phyloP scores from a whole-genome alignment of 2,888 invertebrate species.

The Ochlodes sylvanus region DNA sequence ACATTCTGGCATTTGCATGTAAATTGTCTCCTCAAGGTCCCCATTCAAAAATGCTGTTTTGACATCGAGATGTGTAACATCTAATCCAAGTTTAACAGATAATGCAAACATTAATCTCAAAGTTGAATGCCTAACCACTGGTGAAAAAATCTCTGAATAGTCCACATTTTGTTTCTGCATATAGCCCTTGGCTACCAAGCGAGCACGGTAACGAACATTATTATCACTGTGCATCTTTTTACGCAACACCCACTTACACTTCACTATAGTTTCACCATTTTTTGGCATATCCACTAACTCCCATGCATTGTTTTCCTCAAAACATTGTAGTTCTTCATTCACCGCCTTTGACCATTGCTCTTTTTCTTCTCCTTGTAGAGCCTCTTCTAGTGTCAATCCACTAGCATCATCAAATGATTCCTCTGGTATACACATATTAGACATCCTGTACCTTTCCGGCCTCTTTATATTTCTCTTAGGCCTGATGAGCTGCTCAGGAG shows the following conservation, averaged over 20 bases:
- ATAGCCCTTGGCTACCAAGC: not conserved
- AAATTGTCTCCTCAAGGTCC: not conserved
- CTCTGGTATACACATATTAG: too few species aligned
- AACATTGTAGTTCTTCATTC: slow-evolving; percentile 40
- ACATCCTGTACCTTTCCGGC: too few species aligned
- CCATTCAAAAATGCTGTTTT: not conserved
- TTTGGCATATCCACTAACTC: slow-evolving; percentile 33
- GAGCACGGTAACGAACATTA: not conserved
- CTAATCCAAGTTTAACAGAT: not conserved
- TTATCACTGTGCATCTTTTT: not conserved
- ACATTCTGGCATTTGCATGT: not conserved
- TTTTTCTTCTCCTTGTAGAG: slow-evolving; percentile 32
- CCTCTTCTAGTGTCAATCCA: slow-evolving; percentile 14
- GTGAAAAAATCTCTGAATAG: not conserved
- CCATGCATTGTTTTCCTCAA: slow-evolving; percentile 42
- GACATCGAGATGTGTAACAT: not conserved
- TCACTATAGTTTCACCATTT: slow-evolving; percentile 25
- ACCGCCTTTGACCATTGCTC: slow-evolving; percentile 33
- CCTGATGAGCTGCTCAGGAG: too few species aligned
- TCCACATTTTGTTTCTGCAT: not conserved
- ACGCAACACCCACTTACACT: slow-evolving; percentile 14
- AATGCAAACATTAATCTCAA: not conserved
- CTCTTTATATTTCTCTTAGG: too few species aligned
- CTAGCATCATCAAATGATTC: too few species aligned
- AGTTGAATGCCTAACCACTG: not conserved